Evolutionary conservation across 2,113 vertebrate genomes (phyloP).

Genomic region (Coreoperca whiteheadi): DNA sequence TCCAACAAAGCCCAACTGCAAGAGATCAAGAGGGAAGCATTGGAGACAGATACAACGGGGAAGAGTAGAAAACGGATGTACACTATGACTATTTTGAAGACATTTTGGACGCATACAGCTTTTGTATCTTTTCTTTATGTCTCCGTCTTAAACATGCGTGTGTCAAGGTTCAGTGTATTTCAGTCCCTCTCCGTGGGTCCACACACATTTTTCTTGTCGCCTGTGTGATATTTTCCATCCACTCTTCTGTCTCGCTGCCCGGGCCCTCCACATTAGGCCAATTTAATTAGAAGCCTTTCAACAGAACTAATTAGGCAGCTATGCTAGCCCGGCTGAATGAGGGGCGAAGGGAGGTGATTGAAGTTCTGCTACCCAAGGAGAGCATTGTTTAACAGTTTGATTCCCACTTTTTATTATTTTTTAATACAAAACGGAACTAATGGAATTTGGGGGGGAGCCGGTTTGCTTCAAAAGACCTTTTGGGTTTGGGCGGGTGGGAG

Average conservation of each 20-base stretch:
- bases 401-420: conserved; percentile 49
- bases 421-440: conserved; percentile 67
- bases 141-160: neutral
- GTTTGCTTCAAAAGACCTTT: conserved; percentile 28
- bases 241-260: conserved; percentile 64
- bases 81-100: too few species aligned
- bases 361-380: conserved; percentile 70
- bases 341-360: conserved; percentile 65
- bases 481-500: neutral
- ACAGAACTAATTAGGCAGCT: conserved; percentile 79
- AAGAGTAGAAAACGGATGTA: too few species aligned
- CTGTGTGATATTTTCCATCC: conserved; percentile 1
- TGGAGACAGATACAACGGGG: neutral
- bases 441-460: conserved; percentile 61
- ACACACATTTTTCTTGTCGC: neutral
- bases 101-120: neutral
- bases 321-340: conserved; percentile 67
- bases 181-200: neutral
- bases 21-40: neutral
- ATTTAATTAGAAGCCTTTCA: conserved; percentile 83
- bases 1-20: neutral
- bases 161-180: conserved; percentile 2
- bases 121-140: neutral
- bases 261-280: conserved; percentile 74
- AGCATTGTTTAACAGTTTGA: conserved; percentile 78